Evolutionary conservation across 2,888 invertebrate species (phyloP).

Genomic region (Ormyrus pomaceus): DNA sequence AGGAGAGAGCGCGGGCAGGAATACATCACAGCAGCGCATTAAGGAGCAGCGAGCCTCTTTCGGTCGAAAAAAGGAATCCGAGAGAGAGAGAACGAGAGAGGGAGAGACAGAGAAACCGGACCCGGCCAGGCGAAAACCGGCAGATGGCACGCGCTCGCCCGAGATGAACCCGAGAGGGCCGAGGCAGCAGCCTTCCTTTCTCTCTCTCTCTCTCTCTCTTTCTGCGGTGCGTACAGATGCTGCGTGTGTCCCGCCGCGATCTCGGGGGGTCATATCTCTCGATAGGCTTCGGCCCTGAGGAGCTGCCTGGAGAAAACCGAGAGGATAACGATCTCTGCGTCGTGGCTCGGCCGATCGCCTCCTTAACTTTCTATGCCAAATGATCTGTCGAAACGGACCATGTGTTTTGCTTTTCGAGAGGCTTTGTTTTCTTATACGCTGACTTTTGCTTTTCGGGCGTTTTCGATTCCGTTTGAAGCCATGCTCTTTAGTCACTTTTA

Average conservation of each 20-base stretch:
- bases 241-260: not conserved
- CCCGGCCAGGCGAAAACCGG: conserved; percentile 26
- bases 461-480: too few species aligned
- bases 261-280: conserved; percentile 14
- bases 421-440: too few species aligned
- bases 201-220: too few species aligned
- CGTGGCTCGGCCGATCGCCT: too few species aligned
- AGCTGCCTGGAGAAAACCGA: not conserved
- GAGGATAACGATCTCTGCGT: conserved; percentile 4
- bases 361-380: too few species aligned
- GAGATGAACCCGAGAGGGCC: conserved; percentile 30
- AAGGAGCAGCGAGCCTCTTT: not conserved
- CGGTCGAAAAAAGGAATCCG: not conserved
- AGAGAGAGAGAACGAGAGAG: conserved; percentile 4
- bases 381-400: too few species aligned
- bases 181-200: not conserved
- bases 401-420: too few species aligned
- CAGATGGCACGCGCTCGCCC: conserved; percentile 55
- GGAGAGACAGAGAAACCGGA: conserved; percentile 40
- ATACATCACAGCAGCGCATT: too few species aligned
- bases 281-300: not conserved
- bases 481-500: too few species aligned
- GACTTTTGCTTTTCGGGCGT: too few species aligned
- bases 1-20: not conserved
- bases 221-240: too few species aligned